A percentile compares a stretch with the other conserved stretches of the same genome.
Conservation (phyloP, 1,140 invertebrate species). For the Scaptomyza pallida region DNA sequence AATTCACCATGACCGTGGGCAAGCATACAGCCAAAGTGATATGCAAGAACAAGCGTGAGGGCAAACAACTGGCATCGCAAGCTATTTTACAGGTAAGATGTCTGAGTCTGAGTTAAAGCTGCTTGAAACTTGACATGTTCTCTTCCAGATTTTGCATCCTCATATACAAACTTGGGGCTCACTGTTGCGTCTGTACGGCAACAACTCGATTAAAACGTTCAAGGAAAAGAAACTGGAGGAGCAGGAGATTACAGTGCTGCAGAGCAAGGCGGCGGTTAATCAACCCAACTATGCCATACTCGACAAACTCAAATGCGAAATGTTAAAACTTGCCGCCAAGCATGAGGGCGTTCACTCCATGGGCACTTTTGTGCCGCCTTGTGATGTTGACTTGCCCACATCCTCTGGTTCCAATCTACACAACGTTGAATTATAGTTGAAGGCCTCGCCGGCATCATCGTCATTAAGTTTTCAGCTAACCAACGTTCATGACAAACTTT, state of each 20-base stretch:
- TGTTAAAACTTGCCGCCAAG: constrained; percentile 91
- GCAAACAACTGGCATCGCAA: constrained; percentile 98
- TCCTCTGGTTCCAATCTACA: constrained; percentile 90
- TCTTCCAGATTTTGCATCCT: constrained; percentile 91
- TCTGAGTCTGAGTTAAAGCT: too few species aligned
- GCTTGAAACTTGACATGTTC: too few species aligned
- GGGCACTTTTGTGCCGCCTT: constrained; percentile 88
- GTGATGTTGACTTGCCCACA: constrained; percentile 88
- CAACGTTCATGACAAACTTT: constrained; percentile 31
- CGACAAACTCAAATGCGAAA: constrained; percentile 94
- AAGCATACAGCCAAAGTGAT: constrained; percentile 94
- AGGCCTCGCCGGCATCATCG: constrained; percentile 3
- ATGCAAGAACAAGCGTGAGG: constrained; percentile 98
- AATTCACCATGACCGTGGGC: constrained; percentile 97
- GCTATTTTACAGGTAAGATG: constrained; percentile 91
- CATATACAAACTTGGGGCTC: constrained; percentile 98
- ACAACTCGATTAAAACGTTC: constrained; percentile 94
- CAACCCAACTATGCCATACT: constrained; percentile 97
- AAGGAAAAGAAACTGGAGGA: constrained; percentile 98
- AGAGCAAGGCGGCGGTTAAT: constrained; percentile 95
- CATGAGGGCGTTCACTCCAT: constrained; percentile 89
- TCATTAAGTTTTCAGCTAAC: constrained; percentile 48
- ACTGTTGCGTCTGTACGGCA: constrained; percentile 95
- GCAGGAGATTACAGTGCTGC: constrained; percentile 95
- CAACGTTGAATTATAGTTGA: constrained; percentile 85